Conservation (phyloP, 1,140 invertebrate genomes). For the Orussus abietinus region DNA sequence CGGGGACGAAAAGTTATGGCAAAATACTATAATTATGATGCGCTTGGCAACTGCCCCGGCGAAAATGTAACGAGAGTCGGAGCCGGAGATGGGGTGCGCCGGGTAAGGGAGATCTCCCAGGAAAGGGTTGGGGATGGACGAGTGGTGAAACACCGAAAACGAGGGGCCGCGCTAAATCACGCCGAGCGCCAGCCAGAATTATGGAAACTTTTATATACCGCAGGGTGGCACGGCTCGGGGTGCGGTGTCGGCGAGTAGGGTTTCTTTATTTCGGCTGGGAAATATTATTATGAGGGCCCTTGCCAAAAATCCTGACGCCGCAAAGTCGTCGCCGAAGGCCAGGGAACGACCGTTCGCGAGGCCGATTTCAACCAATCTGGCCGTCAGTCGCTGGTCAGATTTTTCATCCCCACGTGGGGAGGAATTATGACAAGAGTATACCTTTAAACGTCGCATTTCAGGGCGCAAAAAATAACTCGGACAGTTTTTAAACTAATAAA, state of each 20-base stretch:
- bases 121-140: slow-evolving; percentile 6
- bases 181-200: slow-evolving; percentile 20
- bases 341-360: too few relatives aligned
- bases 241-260: slow-evolving; percentile 6
- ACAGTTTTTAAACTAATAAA: too few relatives aligned
- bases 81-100: slow-evolving; percentile 8
- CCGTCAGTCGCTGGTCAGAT: too few relatives aligned
- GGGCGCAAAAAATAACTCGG: too few relatives aligned
- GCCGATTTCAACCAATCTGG: too few relatives aligned
- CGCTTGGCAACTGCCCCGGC: too few relatives aligned
- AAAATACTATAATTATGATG: too few relatives aligned
- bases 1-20: too few relatives aligned
- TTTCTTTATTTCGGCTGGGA: slow-evolving; percentile 16
- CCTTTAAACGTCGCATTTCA: too few relatives aligned
- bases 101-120: slow-evolving; percentile 17
- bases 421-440: too few relatives aligned
- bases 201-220: slow-evolving; percentile 21
- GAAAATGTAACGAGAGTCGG: too few relatives aligned
- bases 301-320: slow-evolving; percentile 22
- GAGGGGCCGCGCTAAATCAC: slow-evolving; percentile 25
- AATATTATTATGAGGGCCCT: slow-evolving; percentile 23
- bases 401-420: too few relatives aligned
- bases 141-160: slow-evolving; percentile 16
- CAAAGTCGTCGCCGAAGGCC: slow-evolving; percentile 17
- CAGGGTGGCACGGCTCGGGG: slow-evolving; percentile 10